Conservation (phyloP, 1,140 invertebrate genomes). For the Papilio aristodemus region DNA sequence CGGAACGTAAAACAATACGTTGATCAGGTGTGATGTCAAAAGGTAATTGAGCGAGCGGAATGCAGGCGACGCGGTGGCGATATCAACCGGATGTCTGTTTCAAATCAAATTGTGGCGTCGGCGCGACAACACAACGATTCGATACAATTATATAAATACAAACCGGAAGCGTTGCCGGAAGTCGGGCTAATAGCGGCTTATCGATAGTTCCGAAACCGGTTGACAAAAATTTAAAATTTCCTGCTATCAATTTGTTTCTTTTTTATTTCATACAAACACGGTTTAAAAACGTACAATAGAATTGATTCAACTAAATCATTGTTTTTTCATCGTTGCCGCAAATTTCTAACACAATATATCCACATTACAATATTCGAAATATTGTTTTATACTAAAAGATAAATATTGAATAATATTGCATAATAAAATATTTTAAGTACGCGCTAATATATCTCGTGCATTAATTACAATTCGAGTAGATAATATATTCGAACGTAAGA, state of each 20-base stretch:
- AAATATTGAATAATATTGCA: no score
- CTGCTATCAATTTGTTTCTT: conserved; percentile 6
- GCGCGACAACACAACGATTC: conserved; percentile 36
- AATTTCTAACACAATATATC: no score
- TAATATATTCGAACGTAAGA: no score
- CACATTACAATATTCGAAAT: no score
- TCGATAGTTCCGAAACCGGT: conserved; percentile 39
- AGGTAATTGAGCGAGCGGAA: conserved; percentile 48
- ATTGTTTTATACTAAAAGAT: no score
- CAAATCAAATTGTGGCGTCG: conserved; percentile 40
- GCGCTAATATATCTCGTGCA: no score
- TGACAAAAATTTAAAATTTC: conserved; percentile 22
- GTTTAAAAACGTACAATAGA: neutral
- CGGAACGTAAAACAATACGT: conserved; percentile 47
- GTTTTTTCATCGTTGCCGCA: neutral
- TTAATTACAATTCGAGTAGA: no score
- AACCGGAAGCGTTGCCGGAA: conserved; percentile 35
- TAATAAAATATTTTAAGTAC: no score
- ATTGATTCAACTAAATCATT: neutral
- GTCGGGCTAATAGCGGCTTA: conserved; percentile 37
- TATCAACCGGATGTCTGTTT: conserved; percentile 44
- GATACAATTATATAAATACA: conserved; percentile 37
- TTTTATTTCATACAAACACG: conserved; percentile 7
- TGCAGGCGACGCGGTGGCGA: conserved; percentile 36
- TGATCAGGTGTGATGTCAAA: conserved; percentile 55